Evolutionary conservation across 2,113 vertebrate species (phyloP), one percentile per base, ranked within the genome.

Genomic region (Stegastes partitus): DNA sequence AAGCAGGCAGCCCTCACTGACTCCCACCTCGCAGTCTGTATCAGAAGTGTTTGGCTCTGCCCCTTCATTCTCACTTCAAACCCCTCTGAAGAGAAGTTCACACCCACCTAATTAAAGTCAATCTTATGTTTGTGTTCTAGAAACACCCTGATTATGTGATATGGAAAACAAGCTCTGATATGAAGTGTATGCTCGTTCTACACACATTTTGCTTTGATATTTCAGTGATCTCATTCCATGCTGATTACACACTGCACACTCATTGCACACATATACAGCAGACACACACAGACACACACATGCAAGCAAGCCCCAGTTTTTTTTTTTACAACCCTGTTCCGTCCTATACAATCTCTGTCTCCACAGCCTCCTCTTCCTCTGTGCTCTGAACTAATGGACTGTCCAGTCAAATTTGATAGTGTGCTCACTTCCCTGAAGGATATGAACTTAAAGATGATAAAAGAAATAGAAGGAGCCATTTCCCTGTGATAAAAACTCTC

Each of bases 91-190:
- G 61, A 76, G 3, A 57, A 25, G 67, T 63, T 83, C 75, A 69
- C 84, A 72, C 79, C 66, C 84, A 51, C n/a, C 65, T 56, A 81
- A 84, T 88, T 85, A 88, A 23, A 75, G 50, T 68, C 84, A 80
- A 55, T 75, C 77, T 1, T 1, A 5, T 82, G 69, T 83, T 67
- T 88, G 76, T 57, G 44, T 78, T 65, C 23, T 19, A 14, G 81
- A 71, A 86, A 88, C 77, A 66, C 67, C 77, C 87, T 71, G 88
- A 90, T 91, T 70, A 77, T 56, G 42, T 54, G 81, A 87, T 83
- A 54, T 21, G 39, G 59, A 59, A 58, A 75, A 86, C 19, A 51
- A 57, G 22, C 64, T 55, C 9, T 26, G 64, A 74, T 57, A 34
- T n/a, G 44, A 22, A 31, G 1, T 2, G 0, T 18, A 16, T 21